Conservation (phyloP, 2,888 invertebrate species). For the Megalurothrips usitatus region DNA sequence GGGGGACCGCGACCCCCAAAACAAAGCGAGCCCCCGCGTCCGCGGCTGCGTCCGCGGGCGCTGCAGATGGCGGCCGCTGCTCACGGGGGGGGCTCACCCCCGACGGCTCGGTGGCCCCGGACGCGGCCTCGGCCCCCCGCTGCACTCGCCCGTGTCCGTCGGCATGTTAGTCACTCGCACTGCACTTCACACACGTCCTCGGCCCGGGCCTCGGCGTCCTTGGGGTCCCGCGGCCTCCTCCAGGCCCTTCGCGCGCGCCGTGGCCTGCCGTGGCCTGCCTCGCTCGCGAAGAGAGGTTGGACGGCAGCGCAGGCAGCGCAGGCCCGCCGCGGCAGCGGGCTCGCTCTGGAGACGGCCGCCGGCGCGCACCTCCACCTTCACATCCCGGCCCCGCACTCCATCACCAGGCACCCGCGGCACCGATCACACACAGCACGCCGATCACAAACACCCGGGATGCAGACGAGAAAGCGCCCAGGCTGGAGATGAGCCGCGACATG, state of each 20-base stretch:
- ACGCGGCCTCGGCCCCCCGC: not conserved
- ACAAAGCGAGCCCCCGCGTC: not conserved
- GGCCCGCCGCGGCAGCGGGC: not conserved
- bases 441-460: not conserved
- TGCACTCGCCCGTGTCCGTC: not conserved
- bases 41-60: not conserved
- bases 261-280: no score
- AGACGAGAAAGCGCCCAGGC: slow-evolving; percentile 1
- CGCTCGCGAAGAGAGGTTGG: no score
- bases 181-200: not conserved
- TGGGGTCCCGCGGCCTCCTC: no score
- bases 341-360: not conserved
- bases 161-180: not conserved
- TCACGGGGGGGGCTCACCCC: not conserved
- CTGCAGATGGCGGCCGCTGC: not conserved
- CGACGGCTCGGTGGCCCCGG: not conserved
- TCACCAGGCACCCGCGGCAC: not conserved
- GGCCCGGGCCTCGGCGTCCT: not conserved
- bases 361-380: not conserved
- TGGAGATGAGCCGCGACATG: not conserved
- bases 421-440: not conserved
- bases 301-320: not conserved
- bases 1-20: not conserved
- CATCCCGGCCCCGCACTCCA: not conserved
- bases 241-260: no score